phyloP scores from a whole-genome alignment of 2,797 vertebrate genomes.

The Columba guinea region DNA sequence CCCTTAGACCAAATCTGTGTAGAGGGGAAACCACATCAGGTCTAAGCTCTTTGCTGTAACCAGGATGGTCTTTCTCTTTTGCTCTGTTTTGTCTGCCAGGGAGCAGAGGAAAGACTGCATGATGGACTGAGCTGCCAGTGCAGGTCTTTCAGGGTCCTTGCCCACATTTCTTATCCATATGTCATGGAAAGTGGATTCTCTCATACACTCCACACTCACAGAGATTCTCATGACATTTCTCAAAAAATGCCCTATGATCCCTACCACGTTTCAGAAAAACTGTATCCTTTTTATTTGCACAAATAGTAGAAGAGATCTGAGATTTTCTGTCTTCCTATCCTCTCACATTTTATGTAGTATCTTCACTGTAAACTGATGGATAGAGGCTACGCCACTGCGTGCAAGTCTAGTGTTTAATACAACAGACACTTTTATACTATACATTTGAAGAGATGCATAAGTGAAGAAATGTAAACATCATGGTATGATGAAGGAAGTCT shows the following conservation, averaged over 20 bases:
- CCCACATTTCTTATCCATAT: background rate
- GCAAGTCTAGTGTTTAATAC: background rate
- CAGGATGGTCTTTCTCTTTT: background rate
- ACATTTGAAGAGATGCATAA: background rate
- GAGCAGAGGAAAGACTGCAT: background rate
- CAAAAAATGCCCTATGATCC: background rate
- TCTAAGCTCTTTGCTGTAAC: background rate
- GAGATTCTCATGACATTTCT: background rate
- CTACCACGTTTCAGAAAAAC: background rate
- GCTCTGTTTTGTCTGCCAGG: background rate
- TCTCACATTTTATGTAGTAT: background rate
- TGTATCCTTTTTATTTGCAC: background rate
- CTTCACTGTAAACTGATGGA: background rate
- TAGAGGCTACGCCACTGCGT: background rate
- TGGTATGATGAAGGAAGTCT: background rate
- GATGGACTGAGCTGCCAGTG: background rate
- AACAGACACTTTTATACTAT: background rate
- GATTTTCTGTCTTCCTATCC: background rate
- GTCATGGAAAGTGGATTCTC: background rate
- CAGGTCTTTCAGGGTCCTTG: background rate
- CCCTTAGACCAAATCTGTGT: background rate
- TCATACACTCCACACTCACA: background rate
- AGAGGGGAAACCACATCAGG: background rate
- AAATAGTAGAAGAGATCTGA: background rate
- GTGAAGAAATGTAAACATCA: background rate